Conservation (phyloP, 2,113 vertebrate species). For the Lates calcarifer region DNA sequence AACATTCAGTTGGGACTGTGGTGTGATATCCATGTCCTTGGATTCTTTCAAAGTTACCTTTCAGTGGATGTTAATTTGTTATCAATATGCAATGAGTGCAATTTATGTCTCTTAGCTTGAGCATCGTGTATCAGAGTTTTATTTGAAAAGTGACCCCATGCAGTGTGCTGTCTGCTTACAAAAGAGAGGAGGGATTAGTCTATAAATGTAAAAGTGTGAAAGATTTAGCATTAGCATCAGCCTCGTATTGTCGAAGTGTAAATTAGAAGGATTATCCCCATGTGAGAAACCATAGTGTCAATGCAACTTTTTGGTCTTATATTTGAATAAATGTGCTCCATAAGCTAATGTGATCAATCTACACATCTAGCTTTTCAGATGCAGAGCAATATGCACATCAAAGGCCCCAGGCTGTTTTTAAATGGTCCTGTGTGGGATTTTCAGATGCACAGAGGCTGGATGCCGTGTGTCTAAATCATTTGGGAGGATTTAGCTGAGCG, state of each 20-base stretch:
- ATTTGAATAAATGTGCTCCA: constrained; percentile 14
- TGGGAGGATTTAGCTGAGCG: constrained; percentile 46
- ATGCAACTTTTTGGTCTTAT: constrained; percentile 8
- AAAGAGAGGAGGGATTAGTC: constrained; percentile 2
- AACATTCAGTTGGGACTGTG: no score
- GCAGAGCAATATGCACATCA: constrained; percentile 39
- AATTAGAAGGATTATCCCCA: constrained; percentile 18
- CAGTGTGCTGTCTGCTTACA: not conserved
- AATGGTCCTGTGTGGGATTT: constrained; percentile 21
- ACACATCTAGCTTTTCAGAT: constrained; percentile 21
- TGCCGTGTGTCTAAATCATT: constrained; percentile 41
- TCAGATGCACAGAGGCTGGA: constrained; percentile 2
- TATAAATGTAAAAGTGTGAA: constrained; percentile 11
- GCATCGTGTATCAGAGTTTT: not conserved
- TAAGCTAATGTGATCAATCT: constrained; percentile 30
- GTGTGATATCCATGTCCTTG: constrained; percentile 6
- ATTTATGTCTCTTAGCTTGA: not conserved
- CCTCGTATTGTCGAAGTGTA: constrained; percentile 7
- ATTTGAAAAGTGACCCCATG: constrained; percentile 11
- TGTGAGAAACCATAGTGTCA: constrained; percentile 9
- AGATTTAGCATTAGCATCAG: not conserved
- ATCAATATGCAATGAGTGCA: constrained; percentile 11
- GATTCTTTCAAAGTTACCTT: constrained; percentile 16
- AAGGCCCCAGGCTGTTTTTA: constrained; percentile 42
- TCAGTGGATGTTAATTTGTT: constrained; percentile 8